These are phyloP conservation scores for Sprattus sprattus DNA, from an alignment of 2,113 vertebrate genomes.

Conservation along the genomic window DNA sequence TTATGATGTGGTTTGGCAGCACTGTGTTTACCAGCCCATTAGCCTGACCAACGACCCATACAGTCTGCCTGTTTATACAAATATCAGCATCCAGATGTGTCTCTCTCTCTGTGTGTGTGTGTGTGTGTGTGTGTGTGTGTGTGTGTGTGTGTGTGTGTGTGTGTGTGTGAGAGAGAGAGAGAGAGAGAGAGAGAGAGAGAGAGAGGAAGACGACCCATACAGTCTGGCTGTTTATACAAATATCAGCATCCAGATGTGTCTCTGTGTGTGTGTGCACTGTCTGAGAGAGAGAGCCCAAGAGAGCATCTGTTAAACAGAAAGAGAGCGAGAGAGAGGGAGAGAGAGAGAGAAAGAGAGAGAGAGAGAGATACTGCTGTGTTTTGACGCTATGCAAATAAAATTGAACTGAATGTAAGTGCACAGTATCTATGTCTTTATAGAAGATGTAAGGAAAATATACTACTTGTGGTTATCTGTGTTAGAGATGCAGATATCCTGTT, in stretches of 20 bases:
- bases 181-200: no score
- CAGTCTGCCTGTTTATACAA: neutral
- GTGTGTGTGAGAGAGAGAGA: neutral
- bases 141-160: neutral
- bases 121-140: conserved; percentile 7
- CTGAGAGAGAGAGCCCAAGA: neutral
- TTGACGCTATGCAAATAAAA: no score
- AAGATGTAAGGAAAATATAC: no score
- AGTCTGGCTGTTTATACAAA: neutral
- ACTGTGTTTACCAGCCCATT: neutral
- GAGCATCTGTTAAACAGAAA: no score
- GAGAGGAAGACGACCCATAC: neutral
- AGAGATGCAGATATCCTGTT: no score
- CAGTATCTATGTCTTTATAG: no score
- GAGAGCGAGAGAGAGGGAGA: no score
- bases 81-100: neutral
- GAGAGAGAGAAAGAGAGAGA: no score
- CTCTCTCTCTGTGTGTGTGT: neutral
- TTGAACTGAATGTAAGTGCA: no score
- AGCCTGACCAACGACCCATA: neutral
- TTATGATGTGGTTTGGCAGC: neutral
- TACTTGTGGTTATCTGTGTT: no score
- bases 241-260: neutral
- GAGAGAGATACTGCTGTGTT: no score
- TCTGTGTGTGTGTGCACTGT: conserved; percentile 9